Percentiles rank a stretch among this genome's conserved stretches.
Conservation (phyloP, 2,797 vertebrate species). For the Threskiornis aethiopicus region DNA sequence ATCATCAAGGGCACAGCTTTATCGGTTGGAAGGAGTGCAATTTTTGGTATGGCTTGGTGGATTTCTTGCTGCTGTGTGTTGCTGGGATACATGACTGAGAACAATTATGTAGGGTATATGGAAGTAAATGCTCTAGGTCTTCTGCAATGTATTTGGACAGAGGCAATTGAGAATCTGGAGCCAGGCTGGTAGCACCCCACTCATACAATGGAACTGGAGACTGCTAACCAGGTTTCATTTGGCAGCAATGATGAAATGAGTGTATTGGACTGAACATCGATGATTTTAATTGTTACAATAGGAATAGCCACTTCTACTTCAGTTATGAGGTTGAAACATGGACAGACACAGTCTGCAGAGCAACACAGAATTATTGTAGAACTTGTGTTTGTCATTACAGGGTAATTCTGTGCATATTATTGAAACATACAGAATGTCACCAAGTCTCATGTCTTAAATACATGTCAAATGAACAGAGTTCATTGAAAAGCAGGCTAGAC, state of each 20-base stretch:
- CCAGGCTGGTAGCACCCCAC: background rate
- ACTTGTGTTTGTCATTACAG: background rate
- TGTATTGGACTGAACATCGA: background rate
- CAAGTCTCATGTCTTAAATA: background rate
- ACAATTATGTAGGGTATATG: background rate
- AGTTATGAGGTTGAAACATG: background rate
- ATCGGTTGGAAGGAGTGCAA: background rate
- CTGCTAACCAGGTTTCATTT: background rate
- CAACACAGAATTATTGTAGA: background rate
- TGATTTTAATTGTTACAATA: background rate
- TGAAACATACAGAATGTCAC: background rate
- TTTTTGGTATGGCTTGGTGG: background rate
- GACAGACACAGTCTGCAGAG: background rate
- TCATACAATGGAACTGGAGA: background rate
- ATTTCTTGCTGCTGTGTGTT: background rate
- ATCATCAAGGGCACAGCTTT: background rate
- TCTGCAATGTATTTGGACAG: background rate
- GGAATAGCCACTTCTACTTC: background rate
- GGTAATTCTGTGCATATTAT: background rate
- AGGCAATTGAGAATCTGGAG: background rate
- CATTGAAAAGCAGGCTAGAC: background rate
- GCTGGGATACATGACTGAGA: background rate
- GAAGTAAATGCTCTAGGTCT: background rate
- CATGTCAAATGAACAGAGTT: background rate
- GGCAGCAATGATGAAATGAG: background rate